Evolutionary conservation across 2,888 invertebrate genomes (phyloP), one percentile per base, ranked within the genome.

Genomic region (Ophioninae sp.): DNA sequence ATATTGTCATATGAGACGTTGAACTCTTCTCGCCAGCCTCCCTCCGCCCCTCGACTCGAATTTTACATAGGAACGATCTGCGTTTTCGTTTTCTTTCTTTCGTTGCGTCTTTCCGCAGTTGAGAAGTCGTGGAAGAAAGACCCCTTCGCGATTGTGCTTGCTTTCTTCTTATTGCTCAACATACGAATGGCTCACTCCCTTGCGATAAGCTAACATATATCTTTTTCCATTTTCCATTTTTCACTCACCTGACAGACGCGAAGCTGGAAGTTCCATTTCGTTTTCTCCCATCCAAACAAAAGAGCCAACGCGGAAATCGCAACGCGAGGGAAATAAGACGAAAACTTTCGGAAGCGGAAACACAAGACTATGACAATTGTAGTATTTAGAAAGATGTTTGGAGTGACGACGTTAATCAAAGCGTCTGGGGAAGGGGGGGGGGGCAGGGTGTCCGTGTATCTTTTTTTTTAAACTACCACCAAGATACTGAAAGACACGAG

Each of bases 281-380:
- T 78, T 76, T 77, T 61, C 74, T 78, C 62, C 62, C 39, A 67
- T 74, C 57, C 37, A 17, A 61, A 78, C 62, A 64, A 81, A 50
- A 59, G 21, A 57, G 57, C 30, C 57, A 20, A 78, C 17, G 61
- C 65, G 62, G 57, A 69, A 74, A 65, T 41, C 64, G 41, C 13
- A 6, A 68, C 59, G 23, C 41, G 64, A 41, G n/a, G 56, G 13
- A 37, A 65, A 8, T 44, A 37, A 41, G 10, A 41, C 65, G 44
- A 10, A 41, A 37, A 70, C 23, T 56, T 23, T 77, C 37, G 72
- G 10, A 82, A 37, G 65, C 70, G 70, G 30, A 79, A 77, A 56
- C 30, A 69, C 59, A 68, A 82, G 74, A 73, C 67, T 23, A 72
- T 64, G 76, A 81, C 56, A 76, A 76, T 80, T 57, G 68, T 75